phyloP scores from a whole-genome alignment of 35 echinoderm and acorn worm genomes.

The Ophiothrix spiculata region DNA sequence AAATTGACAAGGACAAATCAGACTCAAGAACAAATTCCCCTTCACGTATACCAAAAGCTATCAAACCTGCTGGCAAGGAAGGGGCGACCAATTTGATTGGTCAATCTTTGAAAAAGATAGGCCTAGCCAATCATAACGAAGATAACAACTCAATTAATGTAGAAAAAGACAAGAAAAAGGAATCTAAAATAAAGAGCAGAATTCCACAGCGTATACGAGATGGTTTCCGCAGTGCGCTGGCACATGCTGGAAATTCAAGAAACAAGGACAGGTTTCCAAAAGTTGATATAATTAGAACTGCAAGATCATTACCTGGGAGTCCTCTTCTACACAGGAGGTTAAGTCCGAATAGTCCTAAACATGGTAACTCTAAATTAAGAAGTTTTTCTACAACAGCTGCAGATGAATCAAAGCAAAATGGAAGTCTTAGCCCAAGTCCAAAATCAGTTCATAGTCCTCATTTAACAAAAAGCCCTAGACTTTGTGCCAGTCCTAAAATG shows the following conservation, averaged over 20 bases:
- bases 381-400: background rate
- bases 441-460: background rate
- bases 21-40: background rate
- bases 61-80: no score
- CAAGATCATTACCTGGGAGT: conserved; percentile 5
- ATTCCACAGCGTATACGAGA: conserved; percentile 51
- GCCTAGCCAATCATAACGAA: background rate
- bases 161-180: conserved; percentile 18
- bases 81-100: background rate
- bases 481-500: background rate
- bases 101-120: background rate
- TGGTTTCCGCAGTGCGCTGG: conserved; percentile 30
- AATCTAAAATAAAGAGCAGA: conserved; percentile 46
- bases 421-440: background rate
- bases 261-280: conserved; percentile 31
- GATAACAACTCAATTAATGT: background rate
- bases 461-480: background rate
- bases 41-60: conserved; percentile 27
- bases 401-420: background rate
- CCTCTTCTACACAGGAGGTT: background rate
- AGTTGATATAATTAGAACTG: background rate
- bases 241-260: background rate
- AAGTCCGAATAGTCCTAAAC: background rate
- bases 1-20: background rate
- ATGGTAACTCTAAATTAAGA: background rate